Conservation (phyloP, 2,797 vertebrate species). For the Amniataba percoides region DNA sequence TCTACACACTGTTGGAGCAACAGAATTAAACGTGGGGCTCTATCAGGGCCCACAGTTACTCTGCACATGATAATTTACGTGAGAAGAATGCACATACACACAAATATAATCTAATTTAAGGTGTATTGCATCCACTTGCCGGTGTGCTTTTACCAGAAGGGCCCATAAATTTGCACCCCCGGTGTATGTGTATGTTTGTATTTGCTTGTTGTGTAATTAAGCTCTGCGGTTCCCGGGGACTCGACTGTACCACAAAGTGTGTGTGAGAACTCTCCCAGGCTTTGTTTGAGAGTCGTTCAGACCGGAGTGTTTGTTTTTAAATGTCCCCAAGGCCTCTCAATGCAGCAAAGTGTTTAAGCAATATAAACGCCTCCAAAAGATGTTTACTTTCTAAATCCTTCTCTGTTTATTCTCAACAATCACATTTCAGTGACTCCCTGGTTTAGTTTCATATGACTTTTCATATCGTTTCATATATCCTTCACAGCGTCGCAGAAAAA, state of each 20-base stretch:
- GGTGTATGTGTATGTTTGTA: conserved; percentile 18
- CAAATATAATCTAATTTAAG: conserved; percentile 3
- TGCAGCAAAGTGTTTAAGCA: conserved; percentile 31
- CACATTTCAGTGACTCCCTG: neutral
- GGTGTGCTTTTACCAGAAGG: neutral
- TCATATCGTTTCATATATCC: neutral
- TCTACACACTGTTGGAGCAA: neutral
- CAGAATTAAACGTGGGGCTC: conserved; percentile 7
- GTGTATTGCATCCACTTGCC: conserved; percentile 13
- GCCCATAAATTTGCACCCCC: neutral
- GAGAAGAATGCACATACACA: neutral
- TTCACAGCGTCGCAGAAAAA: neutral
- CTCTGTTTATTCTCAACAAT: conserved; percentile 11
- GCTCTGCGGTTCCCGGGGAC: conserved; percentile 44
- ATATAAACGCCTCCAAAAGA: conserved; percentile 42
- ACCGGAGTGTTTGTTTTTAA: conserved; percentile 59
- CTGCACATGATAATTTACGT: neutral
- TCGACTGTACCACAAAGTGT: conserved; percentile 12
- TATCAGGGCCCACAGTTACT: neutral
- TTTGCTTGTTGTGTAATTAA: conserved; percentile 46
- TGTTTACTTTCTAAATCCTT: conserved; percentile 35
- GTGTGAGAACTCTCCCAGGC: conserved; percentile 56
- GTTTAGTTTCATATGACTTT: neutral
- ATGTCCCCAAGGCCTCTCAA: conserved; percentile 47
- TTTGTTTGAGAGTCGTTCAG: conserved; percentile 58